Base-by-base conservation (phyloP, 2,797 vertebrate genomes). In the Channa striata region DNA sequence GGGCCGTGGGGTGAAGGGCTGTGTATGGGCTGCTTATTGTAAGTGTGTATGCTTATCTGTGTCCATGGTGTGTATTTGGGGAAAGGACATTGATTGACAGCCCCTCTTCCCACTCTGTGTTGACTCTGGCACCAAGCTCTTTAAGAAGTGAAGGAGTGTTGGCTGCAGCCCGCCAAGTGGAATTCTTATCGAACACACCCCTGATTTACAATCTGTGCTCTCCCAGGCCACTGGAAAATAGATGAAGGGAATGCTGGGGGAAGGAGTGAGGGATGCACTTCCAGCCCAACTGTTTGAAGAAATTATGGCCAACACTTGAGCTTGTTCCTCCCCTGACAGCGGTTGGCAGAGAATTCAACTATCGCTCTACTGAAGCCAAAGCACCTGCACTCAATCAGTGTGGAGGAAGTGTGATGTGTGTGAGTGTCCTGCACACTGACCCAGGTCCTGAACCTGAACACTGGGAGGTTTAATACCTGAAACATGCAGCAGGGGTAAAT, bases 141-240 rank as follows among this genome's bases (percentile, higher is more conserved):
- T 86, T 77, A 89, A 77, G 72, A 72, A 80, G 80, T 72, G 81
- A 88, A 75, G 69, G 69, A 87, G 42, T 85, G 62, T 66, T 37
- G 25, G 49, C 53, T 54, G 58, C 64, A 77, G 71, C 60, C 82
- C 62, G 63, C 77, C 40, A 37, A 83, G 74, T 69, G 53, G 71
- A 86, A 70, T 76, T 50, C 58, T 86, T 85, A 89, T 87, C 25
- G 52, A 92, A 62, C 62, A 39, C 59, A 42, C 43, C 49, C 51
- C 77, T 92, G 87, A 89, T 91, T 93, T 91, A 87, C 78, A 70
- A 76, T 78, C 63, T 62, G 49, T 80, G 37, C 62, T 63, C 49
- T 71, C 58, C 34, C 11, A 34, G 49, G 37, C 56, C 64, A 52
- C 0, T 16, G 49, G 30, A 34, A 39, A 20, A 62, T 66, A 52